Evolutionary conservation across 2,797 vertebrate genomes (phyloP), one percentile per base, ranked within the genome.

Genomic region (Phoxinus dragarum): DNA sequence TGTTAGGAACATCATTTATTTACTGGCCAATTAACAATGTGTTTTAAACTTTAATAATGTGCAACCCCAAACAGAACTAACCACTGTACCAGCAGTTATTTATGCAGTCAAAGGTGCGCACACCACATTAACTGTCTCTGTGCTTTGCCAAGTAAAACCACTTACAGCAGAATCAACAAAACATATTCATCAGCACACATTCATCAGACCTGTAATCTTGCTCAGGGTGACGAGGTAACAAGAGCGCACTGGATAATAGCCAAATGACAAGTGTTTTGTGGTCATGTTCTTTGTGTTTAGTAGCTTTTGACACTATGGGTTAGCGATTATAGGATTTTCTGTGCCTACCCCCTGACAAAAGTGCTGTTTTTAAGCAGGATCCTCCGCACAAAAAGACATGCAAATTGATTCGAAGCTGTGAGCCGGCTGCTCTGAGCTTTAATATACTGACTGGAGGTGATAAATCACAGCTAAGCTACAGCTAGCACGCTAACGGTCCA

Each of bases 381-480:
- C 76, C 40, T 71, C 75, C 0, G 38, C 67, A 47, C 76, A 79
- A 85, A 71, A 85, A 79, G 52, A 79, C 76, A 85, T 85, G 76
- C 52, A 85, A 85, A 85, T 80, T 80, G 75, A 85, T 80, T 79
- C 1, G 67, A 79, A 72, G 66, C 83, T 79, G 74, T 7, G 19
- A 82, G 69, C 40, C 27, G 81, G 14, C 52, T 44, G 76, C 67
- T 72, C 66, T 12, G 40, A 85, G 76, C 52, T 80, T 71, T 85
- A 73, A 85, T 85, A 72, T 31, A 85, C 75, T 80, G 84, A 72
- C 84, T 85, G 67, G 67, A 85, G 84, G 76, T 80, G 84, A 86
- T 88, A 87, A 86, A 88, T 90, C 81, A 87, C 47, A 54, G 80
- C 80, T 86, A 84, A 80, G 78, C 82, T 80, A 80, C 74, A 72